Percentiles rank a stretch among this genome's conserved stretches.
These are phyloP conservation scores for Odontomyia ornata DNA, from an alignment of 2,888 invertebrate genomes.

Conservation along the genomic window DNA sequence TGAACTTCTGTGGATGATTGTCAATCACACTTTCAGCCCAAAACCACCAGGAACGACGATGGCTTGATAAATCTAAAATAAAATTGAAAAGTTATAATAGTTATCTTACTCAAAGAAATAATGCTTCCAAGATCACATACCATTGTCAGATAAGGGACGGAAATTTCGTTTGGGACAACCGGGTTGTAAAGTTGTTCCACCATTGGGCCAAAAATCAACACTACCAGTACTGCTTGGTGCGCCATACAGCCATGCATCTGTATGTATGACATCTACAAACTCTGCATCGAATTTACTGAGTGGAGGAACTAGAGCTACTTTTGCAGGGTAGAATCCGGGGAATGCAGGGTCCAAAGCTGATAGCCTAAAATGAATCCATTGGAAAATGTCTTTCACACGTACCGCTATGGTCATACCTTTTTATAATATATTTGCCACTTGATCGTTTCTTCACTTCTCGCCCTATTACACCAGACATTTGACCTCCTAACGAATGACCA, in stretches of 20 bases:
- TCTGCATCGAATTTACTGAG: constrained; percentile 65
- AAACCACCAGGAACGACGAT: constrained; percentile 71
- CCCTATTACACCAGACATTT: constrained; percentile 51
- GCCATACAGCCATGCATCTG: constrained; percentile 68
- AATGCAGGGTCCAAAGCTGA: constrained; percentile 53
- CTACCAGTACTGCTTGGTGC: constrained; percentile 66
- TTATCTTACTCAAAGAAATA: too few relatives aligned
- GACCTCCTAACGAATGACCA: constrained; percentile 53
- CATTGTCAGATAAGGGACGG: constrained; percentile 50
- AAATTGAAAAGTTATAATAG: not conserved
- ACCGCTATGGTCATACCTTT: too few relatives aligned
- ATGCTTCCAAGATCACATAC: constrained; percentile 42
- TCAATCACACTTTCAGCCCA: constrained; percentile 68
- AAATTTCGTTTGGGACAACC: constrained; percentile 52
- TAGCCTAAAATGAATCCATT: constrained; percentile 43
- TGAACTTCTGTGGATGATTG: constrained; percentile 63
- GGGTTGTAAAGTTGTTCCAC: constrained; percentile 52
- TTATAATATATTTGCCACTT: constrained; percentile 46
- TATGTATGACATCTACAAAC: constrained; percentile 71
- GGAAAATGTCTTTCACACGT: too few relatives aligned
- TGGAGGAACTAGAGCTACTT: constrained; percentile 55
- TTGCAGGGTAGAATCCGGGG: constrained; percentile 50
- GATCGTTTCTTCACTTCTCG: constrained; percentile 49
- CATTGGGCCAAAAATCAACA: constrained; percentile 64
- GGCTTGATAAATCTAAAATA: constrained; percentile 68